These are phyloP conservation scores for Strigamia crassipes DNA, from an alignment of 2,888 invertebrate genomes.

Conservation along the genomic window DNA sequence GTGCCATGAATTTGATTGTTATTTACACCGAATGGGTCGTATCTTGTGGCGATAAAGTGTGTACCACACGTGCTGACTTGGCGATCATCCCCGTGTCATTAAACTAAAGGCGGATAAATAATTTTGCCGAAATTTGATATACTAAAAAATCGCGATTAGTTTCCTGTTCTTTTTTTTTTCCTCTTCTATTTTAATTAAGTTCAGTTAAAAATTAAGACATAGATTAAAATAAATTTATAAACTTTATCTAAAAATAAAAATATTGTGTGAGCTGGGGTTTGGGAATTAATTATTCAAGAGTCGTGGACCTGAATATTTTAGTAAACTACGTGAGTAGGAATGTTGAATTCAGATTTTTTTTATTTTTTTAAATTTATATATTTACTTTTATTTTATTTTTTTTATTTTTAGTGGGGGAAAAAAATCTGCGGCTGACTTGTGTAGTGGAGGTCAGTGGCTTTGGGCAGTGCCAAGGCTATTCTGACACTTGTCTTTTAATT, in stretches of 20 bases:
- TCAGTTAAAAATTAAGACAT: background rate
- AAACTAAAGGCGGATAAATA: slow-evolving; percentile 12
- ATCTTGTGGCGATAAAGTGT: slow-evolving; percentile 37
- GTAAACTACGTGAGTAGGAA: slow-evolving; percentile 23
- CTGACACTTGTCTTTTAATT: slow-evolving; percentile 40
- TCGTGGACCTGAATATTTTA: background rate
- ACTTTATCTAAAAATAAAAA: background rate
- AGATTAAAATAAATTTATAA: background rate
- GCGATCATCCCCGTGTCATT: slow-evolving; percentile 32
- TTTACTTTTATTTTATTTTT: background rate
- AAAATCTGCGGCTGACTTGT: slow-evolving; percentile 16
- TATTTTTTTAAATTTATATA: background rate
- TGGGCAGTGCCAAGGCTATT: slow-evolving; percentile 42
- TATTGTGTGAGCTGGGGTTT: background rate
- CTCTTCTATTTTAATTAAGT: background rate
- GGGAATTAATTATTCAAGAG: background rate
- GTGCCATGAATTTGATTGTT: slow-evolving; percentile 38
- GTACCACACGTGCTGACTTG: slow-evolving; percentile 31
- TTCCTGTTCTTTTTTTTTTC: background rate
- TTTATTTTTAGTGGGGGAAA: background rate
- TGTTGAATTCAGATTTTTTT: slow-evolving; percentile 25
- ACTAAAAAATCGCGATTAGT: background rate
- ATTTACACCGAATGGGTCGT: slow-evolving; percentile 38
- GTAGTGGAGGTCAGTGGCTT: slow-evolving; percentile 39
- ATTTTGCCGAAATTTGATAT: background rate